Evolutionary conservation across 2,888 invertebrate species (phyloP).

Genomic region (Aplocera efformata): DNA sequence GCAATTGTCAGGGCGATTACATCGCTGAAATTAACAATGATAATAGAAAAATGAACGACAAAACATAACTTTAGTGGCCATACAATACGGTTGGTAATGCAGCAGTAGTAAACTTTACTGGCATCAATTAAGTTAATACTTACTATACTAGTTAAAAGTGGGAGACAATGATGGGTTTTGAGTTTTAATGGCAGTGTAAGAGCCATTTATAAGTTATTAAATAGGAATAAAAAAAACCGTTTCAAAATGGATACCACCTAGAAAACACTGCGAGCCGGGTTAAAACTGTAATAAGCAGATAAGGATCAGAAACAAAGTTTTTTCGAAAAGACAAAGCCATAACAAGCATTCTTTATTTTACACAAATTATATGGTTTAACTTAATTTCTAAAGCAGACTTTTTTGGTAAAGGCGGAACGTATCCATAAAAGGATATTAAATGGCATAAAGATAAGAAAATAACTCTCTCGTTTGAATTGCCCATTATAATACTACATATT

Average conservation of each 20-base stretch:
- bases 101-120: conserved; percentile 20
- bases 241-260: too few relatives aligned
- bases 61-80: conserved; percentile 33
- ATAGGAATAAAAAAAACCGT: conserved; percentile 17
- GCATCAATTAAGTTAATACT: conserved; percentile 51
- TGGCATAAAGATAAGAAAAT: conserved; percentile 3
- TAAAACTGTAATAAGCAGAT: too few relatives aligned
- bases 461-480: conserved; percentile 1
- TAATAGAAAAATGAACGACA: conserved; percentile 40
- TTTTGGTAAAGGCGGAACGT: conserved; percentile 1
- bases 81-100: conserved; percentile 37
- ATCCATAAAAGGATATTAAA: conserved; percentile 7
- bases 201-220: conserved; percentile 34
- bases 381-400: conserved; percentile 1
- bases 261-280: too few relatives aligned
- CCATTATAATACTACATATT: too few relatives aligned
- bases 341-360: too few relatives aligned
- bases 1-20: conserved; percentile 68
- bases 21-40: conserved; percentile 68
- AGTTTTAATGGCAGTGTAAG: conserved; percentile 50
- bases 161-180: conserved; percentile 56
- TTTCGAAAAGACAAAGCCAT: too few relatives aligned
- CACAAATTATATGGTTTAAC: too few relatives aligned
- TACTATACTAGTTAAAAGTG: conserved; percentile 44
- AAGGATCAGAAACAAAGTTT: too few relatives aligned